Evolutionary conservation across 2,113 vertebrate genomes (phyloP), one percentile per base, ranked within the genome.

Genomic region (Clarias batrachus): DNA sequence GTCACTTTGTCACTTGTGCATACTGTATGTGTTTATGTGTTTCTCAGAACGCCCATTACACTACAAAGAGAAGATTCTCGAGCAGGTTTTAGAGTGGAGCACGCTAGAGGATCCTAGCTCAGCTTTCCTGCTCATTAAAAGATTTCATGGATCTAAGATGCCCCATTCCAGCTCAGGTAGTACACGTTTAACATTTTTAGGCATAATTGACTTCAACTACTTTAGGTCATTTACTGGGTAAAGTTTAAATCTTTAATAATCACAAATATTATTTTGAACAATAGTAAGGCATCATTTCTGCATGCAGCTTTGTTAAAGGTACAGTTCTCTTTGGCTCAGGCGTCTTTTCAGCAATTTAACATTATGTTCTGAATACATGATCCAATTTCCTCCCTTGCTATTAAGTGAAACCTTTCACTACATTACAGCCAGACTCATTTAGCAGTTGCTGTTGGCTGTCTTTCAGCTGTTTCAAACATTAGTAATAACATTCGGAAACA

Each of bases 51-150:
- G 98, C 2, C 97, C 97, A 2, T 90, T 99, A 88, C 97, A 99
- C 94, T 97, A 96, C 91, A 97, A 93, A 65, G 97, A 99, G 91
- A 98, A 96, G 85, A 91, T 99, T 23, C 92, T 99, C 85, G 97
- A 99, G 87, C 97, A 98, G 91, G 95, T 98, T 79, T 94, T 99
- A 90, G 96, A 96, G 82, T 99, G 98, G 97, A 97, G 97, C 84
- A 90, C 94, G 0, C 91, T 99, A 87, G 95, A 96, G 19, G 95
- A 94, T 56, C 97, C 98, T 4, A 93, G 97, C 37, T 95, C 96
- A 60, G 98, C 97, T 13, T 97, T 95, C 90, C 95, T 99, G 30
- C 92, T 99, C 82, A 93, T 99, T 91, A 99, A 97, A 93, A 96
- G 92, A 89, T 97, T 97, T 90, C 85, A 94, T 77, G 93, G 90